phyloP scores from a whole-genome alignment of 2,113 vertebrate genomes.

The Triplophysa siluroides region DNA sequence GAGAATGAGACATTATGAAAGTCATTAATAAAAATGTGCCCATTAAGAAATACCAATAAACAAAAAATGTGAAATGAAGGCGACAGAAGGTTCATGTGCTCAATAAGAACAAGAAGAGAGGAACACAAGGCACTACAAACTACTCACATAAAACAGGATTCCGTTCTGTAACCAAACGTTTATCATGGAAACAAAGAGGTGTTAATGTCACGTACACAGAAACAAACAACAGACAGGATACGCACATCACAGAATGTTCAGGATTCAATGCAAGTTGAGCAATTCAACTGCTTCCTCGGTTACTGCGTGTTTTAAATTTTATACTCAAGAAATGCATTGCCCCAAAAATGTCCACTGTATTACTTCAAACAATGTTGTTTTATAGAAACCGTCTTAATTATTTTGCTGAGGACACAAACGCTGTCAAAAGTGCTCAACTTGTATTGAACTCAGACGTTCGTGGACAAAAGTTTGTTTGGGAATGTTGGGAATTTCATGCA shows the following conservation, averaged over 20 bases:
- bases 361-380: no score
- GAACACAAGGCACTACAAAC: constrained; percentile 70
- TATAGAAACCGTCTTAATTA: neutral
- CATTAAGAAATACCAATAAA: neutral
- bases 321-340: no score
- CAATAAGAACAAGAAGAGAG: constrained; percentile 40
- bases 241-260: neutral
- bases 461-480: neutral
- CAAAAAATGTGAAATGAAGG: neutral
- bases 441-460: neutral
- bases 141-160: constrained; percentile 85
- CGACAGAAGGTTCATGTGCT: neutral
- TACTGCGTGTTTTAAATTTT: no score
- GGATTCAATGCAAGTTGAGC: neutral
- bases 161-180: constrained; percentile 75
- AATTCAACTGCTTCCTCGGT: no score
- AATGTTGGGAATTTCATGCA: neutral
- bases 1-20: neutral
- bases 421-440: neutral
- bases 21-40: neutral
- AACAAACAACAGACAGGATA: constrained; percentile 10
- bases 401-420: neutral
- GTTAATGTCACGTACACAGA: constrained; percentile 60
- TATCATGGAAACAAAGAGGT: constrained; percentile 66
- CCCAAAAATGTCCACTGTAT: no score